Conservation (phyloP, 2,888 invertebrate species). For the Cataglyphis rosenhaueri region DNA sequence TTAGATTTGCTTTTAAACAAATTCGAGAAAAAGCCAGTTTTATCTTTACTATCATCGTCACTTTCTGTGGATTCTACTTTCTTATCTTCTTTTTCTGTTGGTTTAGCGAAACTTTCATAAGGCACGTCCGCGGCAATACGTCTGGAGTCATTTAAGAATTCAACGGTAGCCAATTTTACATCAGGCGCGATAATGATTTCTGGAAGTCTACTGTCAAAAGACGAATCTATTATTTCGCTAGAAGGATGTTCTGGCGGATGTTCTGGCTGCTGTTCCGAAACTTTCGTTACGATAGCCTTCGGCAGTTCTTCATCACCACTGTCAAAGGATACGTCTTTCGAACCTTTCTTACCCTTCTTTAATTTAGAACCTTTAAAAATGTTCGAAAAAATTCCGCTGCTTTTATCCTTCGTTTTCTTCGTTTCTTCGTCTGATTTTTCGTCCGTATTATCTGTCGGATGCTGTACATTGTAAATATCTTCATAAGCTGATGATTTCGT, state of each 20-base stretch:
- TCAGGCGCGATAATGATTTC: conserved; percentile 56
- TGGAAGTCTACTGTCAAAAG: conserved; percentile 6
- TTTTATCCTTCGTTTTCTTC: conserved; percentile 79
- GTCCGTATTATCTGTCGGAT: conserved; percentile 57
- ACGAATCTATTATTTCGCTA: conserved; percentile 4
- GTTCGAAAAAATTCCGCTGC: conserved; percentile 79
- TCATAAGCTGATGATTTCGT: conserved; percentile 75
- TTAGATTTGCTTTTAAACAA: conserved; percentile 78
- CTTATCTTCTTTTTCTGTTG: conserved; percentile 52
- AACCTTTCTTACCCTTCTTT: conserved; percentile 81
- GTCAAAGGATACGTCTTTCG: conserved; percentile 81
- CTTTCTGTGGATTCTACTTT: conserved; percentile 56
- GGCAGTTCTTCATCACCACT: conserved; percentile 81
- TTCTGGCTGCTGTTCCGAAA: conserved; percentile 60
- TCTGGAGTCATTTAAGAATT: conserved; percentile 83
- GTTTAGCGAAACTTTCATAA: not conserved
- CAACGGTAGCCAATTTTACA: conserved; percentile 81
- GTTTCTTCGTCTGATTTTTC: conserved; percentile 66
- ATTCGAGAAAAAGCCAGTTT: conserved; percentile 77
- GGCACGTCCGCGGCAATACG: conserved; percentile 86
- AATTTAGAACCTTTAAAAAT: conserved; percentile 82
- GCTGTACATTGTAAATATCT: conserved; percentile 76
- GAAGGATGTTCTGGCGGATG: conserved; percentile 35
- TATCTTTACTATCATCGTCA: conserved; percentile 73
- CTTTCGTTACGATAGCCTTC: conserved; percentile 71